Conservation (phyloP, 2,888 invertebrate genomes). For the Drymonia ruficornis region DNA sequence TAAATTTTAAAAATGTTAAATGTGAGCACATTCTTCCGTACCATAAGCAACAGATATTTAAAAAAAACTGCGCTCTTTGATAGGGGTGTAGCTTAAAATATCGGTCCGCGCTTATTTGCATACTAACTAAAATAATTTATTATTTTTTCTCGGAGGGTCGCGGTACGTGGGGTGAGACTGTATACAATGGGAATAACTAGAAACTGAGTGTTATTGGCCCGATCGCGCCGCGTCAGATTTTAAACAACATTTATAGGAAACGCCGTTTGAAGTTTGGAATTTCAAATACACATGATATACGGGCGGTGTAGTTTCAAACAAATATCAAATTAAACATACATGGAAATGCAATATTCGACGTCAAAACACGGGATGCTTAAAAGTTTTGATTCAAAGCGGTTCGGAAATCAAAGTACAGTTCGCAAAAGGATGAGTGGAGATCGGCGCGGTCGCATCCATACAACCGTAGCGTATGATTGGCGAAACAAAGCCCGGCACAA, state of each 20-base stretch:
- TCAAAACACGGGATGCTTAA: slow-evolving; percentile 76
- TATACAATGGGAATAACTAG: slow-evolving; percentile 78
- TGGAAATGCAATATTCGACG: slow-evolving; percentile 78
- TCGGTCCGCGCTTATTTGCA: slow-evolving; percentile 82
- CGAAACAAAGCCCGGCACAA: slow-evolving; percentile 70
- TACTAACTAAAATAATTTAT: slow-evolving; percentile 85
- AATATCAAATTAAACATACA: slow-evolving; percentile 74
- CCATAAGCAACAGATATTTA: slow-evolving; percentile 71
- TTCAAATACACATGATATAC: slow-evolving; percentile 54
- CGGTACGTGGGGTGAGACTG: slow-evolving; percentile 69
- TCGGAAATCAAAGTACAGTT: slow-evolving; percentile 78
- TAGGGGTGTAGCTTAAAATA: slow-evolving; percentile 83
- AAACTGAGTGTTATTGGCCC: slow-evolving; percentile 80
- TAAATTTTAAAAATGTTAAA: slow-evolving; percentile 30
- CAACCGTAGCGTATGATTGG: slow-evolving; percentile 78
- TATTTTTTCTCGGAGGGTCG: slow-evolving; percentile 82
- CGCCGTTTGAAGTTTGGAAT: slow-evolving; percentile 54
- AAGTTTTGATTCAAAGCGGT: slow-evolving; percentile 81
- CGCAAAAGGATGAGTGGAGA: slow-evolving; percentile 70
- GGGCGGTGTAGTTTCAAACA: slow-evolving; percentile 61
- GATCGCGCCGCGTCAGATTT: slow-evolving; percentile 67
- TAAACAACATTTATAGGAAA: slow-evolving; percentile 59
- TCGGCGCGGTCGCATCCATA: slow-evolving; percentile 74
- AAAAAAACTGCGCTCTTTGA: slow-evolving; percentile 67
- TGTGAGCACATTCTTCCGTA: slow-evolving; percentile 57